Percentiles rank a stretch among this genome's conserved stretches.
phyloP scores from a whole-genome alignment of 53 echinoderm and acorn worm species.

The Antedon mediterranea region DNA sequence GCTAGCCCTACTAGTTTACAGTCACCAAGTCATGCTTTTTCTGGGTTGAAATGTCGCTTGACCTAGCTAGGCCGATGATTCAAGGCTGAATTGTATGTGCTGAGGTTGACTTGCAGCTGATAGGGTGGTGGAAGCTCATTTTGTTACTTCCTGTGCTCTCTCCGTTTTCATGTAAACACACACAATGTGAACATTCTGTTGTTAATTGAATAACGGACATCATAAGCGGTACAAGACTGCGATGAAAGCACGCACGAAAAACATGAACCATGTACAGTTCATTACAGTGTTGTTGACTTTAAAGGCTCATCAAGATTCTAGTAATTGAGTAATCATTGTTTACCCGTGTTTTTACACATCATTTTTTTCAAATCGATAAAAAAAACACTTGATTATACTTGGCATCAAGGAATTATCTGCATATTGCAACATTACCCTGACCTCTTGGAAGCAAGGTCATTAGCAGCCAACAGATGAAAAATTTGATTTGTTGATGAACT shows the following conservation, averaged over 20 bases:
- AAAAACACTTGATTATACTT: neutral
- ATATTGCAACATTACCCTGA: neutral
- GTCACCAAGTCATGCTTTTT: neutral
- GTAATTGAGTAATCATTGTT: neutral
- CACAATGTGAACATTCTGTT: neutral
- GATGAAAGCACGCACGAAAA: too few species aligned
- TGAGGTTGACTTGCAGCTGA: neutral
- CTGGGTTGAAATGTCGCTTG: neutral
- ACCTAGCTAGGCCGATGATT: neutral
- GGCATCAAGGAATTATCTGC: neutral
- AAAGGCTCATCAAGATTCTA: too few species aligned
- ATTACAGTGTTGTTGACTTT: too few species aligned
- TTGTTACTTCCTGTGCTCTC: neutral
- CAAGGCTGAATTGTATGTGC: neutral
- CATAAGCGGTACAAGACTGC: too few species aligned
- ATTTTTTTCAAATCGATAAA: neutral
- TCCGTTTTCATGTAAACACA: neutral
- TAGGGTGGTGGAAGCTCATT: neutral
- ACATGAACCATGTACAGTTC: too few species aligned
- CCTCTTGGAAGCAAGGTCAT: neutral
- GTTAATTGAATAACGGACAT: too few species aligned
- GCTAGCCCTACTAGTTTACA: neutral
- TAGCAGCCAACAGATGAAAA: neutral
- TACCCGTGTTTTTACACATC: neutral
- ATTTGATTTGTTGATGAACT: neutral